These are phyloP conservation scores for Chloroceryle inda DNA, from an alignment of 2,797 vertebrate genomes.

Conservation along the genomic window DNA sequence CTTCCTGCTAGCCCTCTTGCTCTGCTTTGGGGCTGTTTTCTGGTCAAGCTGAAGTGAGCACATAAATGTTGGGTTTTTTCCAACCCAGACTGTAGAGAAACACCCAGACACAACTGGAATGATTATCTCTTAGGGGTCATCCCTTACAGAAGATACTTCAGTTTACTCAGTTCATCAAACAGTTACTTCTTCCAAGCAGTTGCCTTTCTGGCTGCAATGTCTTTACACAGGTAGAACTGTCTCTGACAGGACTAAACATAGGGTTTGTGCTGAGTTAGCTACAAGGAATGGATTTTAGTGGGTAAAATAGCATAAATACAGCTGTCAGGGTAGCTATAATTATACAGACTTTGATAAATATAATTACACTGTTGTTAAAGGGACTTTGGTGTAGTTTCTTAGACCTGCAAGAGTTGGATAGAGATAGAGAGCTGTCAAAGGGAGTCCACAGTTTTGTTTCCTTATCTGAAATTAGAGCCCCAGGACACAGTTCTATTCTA, in stretches of 20 bases:
- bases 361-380: slow-evolving; percentile 47
- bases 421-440: slow-evolving; percentile 47
- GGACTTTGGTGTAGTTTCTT: slow-evolving; percentile 19
- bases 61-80: not conserved
- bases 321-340: slow-evolving; percentile 3
- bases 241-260: not conserved
- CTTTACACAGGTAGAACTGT: not conserved
- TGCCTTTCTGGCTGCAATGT: not conserved
- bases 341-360: slow-evolving; percentile 14
- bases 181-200: not conserved
- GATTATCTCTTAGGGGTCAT: not conserved
- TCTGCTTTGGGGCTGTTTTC: not conserved
- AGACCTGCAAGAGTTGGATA: not conserved
- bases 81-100: not conserved
- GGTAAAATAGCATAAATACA: not conserved
- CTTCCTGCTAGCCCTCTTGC: not conserved
- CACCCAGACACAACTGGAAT: not conserved
- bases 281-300: not conserved
- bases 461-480: slow-evolving; percentile 64
- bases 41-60: not conserved
- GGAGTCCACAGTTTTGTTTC: slow-evolving; percentile 38
- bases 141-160: not conserved
- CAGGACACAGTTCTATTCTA: slow-evolving; percentile 18
- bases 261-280: not conserved
- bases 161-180: not conserved